Conservation (phyloP, 53 echinoderm and acorn worm species). For the Apostichopus leukothele region DNA sequence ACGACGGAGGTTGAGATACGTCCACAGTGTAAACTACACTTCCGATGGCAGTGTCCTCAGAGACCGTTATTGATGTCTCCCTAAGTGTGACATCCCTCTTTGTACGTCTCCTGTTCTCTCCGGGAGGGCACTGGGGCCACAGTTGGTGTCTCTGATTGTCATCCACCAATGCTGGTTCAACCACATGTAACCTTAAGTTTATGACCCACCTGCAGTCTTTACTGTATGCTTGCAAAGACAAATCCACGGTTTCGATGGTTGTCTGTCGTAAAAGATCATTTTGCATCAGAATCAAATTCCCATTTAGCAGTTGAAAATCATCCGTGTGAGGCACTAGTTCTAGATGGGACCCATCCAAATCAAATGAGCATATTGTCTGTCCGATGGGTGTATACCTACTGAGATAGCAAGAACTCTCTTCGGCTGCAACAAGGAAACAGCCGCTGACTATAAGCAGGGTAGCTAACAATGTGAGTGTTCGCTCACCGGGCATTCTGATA, state of each 20-base stretch:
- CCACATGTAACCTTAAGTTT: not conserved
- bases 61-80: slow-evolving; percentile 1
- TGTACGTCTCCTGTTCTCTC: not conserved
- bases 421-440: not conserved
- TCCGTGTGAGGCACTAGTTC: slow-evolving; percentile 17
- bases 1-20: not conserved
- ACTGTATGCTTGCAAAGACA: not conserved
- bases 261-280: not conserved
- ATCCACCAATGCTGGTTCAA: not conserved
- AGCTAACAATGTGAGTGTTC: not conserved
- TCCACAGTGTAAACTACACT: slow-evolving; percentile 6
- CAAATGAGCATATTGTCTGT: slow-evolving; percentile 16
- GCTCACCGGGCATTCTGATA: not conserved
- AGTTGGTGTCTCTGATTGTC: not conserved
- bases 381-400: not conserved
- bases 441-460: not conserved
- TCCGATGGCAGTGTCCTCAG: not conserved
- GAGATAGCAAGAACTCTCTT: not conserved
- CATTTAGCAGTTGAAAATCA: not conserved
- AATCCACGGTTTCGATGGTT: not conserved
- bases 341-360: slow-evolving; percentile 1
- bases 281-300: not conserved
- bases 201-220: slow-evolving; percentile 10
- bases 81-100: slow-evolving; percentile 3
- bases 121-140: slow-evolving; percentile 23